Base-by-base conservation (phyloP, 1,140 invertebrate genomes). In the Zelostemma sp. region DNA sequence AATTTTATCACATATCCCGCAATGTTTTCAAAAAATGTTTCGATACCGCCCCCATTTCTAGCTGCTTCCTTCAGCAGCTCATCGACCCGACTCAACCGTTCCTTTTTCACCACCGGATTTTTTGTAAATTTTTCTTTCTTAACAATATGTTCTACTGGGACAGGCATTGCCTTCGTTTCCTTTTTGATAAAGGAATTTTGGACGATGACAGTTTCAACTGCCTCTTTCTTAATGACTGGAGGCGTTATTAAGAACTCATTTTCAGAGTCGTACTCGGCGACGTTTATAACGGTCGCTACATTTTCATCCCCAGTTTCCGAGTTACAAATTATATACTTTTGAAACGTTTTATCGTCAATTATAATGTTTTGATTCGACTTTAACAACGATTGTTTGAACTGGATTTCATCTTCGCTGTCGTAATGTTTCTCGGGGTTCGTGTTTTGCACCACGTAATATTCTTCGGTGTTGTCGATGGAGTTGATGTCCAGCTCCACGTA, bases 21-120 rank as follows among this genome's bases (percentile, higher is more conserved):
- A 70, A 80, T 74, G 28, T 75, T 76, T 33, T 72, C 63, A 57
- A 80, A 78, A 70, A 80, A 78, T 28, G 61, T 33, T 35, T 80
- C 74, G 6, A 78, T 19, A 58, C 60, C 58, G 6, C 65, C 64
- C 38, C 43, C 58, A 46, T 74, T 25, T 25, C 8, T 69, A 0
- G 62, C 66, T 43, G 65, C 55, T 9, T 64, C 48, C 5, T 58
- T 60, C 5, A 74, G 45, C 57, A 72, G 8, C 66, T 72, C 28
- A 46, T 51, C 62, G 2, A 62, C 63, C 40, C 33, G 21, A 43
- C 25, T 45, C 45, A 2, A 8, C 6, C 45, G 0, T 53, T 19
- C 43, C 6, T 55, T 67, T 41, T 58, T 64, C 15, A 51, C 46
- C 21, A 50, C 12, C 15, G 16, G 3, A 19, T 12, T 51, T 31